A percentile compares a stretch with the other conserved stretches of the same genome.
phyloP scores from a whole-genome alignment of 2,888 invertebrate genomes.

The Mycogona germanica region DNA sequence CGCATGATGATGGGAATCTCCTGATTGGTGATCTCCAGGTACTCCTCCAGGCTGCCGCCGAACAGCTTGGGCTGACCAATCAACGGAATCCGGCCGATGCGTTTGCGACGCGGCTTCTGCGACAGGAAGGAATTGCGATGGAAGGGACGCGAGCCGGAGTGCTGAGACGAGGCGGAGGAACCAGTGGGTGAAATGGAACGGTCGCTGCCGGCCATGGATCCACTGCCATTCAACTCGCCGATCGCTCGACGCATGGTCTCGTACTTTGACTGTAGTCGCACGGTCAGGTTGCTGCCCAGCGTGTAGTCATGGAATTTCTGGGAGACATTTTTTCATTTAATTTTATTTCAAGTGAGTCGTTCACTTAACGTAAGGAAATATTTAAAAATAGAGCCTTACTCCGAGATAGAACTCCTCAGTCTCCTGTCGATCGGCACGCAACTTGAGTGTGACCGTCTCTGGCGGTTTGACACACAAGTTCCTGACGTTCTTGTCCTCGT shows the following conservation, averaged over 20 bases:
- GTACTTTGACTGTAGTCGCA: constrained; percentile 73
- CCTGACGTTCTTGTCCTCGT: constrained; percentile 40
- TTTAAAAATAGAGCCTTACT: too few relatives aligned
- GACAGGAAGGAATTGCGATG: constrained; percentile 24
- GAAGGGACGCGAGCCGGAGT: constrained; percentile 12
- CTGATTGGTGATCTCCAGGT: constrained; percentile 70
- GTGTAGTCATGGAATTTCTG: constrained; percentile 91
- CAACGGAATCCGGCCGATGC: constrained; percentile 56
- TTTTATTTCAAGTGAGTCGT: constrained; percentile 22
- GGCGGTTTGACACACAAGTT: constrained; percentile 46
- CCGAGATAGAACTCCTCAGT: constrained; percentile 89
- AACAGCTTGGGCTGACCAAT: constrained; percentile 73
- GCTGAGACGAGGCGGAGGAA: constrained; percentile 12
- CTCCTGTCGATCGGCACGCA: constrained; percentile 66
- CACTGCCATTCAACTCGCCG: constrained; percentile 26
- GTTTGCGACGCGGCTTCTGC: constrained; percentile 48
- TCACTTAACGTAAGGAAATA: too few relatives aligned
- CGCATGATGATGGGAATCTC: constrained; percentile 79
- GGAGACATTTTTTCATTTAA: too few relatives aligned
- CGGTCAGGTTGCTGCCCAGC: constrained; percentile 76
- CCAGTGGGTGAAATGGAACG: constrained; percentile 22
- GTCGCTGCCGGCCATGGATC: too few relatives aligned
- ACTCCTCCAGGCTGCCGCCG: constrained; percentile 81
- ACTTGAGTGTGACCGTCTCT: constrained; percentile 53
- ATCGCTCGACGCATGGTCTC: constrained; percentile 66